Evolutionary conservation across 2,888 invertebrate genomes (phyloP).

Genomic region (Zonitis immaculata): DNA sequence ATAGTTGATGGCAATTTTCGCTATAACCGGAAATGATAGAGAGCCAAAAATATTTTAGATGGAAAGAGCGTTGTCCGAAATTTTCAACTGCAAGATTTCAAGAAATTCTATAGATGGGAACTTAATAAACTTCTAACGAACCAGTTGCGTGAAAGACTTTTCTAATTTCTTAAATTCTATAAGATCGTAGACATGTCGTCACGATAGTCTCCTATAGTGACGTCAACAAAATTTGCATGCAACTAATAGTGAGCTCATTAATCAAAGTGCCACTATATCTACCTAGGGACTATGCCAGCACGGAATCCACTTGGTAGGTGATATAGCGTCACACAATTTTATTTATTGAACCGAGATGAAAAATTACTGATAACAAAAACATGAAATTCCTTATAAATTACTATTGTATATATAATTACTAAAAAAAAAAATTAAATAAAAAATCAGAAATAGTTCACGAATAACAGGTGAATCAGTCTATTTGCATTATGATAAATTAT

Average conservation of each 20-base stretch:
- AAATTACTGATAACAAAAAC: not conserved
- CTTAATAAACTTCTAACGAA: too few species aligned
- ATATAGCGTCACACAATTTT: not conserved
- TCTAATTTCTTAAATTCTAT: too few species aligned
- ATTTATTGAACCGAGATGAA: not conserved
- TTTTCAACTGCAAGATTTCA: too few species aligned
- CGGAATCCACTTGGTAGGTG: not conserved
- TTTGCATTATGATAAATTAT: constrained; percentile 18
- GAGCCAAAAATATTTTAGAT: too few species aligned
- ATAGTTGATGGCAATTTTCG: too few species aligned
- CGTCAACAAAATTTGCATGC: constrained; percentile 5
- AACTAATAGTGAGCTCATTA: constrained; percentile 1
- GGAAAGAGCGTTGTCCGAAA: too few species aligned
- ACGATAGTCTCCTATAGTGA: too few species aligned
- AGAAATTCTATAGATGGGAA: too few species aligned
- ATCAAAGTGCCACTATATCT: constrained; percentile 4
- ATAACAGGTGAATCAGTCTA: constrained; percentile 17
- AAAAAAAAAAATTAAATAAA: too few species aligned
- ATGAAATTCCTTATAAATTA: not conserved
- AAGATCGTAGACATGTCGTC: not conserved
- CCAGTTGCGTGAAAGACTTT: too few species aligned
- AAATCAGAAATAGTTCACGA: not conserved
- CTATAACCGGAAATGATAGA: too few species aligned
- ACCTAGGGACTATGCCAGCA: not conserved
- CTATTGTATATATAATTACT: too few species aligned